Base-by-base conservation (phyloP, 2,797 vertebrate species). In the Pantherophis alleghaniensis region DNA sequence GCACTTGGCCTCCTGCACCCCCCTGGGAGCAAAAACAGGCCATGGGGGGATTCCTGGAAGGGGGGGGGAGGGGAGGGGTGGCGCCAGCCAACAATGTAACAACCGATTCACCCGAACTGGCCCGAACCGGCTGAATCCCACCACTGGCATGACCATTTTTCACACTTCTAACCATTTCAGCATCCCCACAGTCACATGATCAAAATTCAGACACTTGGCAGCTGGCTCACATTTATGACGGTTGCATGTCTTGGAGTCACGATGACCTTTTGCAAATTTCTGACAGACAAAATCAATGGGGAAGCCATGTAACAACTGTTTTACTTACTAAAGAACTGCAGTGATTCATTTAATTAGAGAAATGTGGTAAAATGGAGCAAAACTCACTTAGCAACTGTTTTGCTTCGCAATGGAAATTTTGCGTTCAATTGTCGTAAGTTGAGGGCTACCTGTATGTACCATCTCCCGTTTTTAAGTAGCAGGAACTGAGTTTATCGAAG, bases 391-490 rank as follows among this genome's bases (percentile, higher is more conserved):
- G n/a, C n/a, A 32, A 16, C 14, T 74, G n/a, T 37, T 74, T 74
- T 74, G n/a, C n/a, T 3, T 37, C 20, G 69, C 16, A 32, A 18
- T 74, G 32, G 32, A 74, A 74, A 74, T 74, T 74, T 37, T 74
- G 69, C 32, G 0, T 74, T 74, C 16, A 74, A 18, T 9, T 37
- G 69, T 69, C 1, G 5, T 7, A 63, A 63, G 24, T 63, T 1
- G 9, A 60, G 7, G 26, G 13, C 12, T n/a, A 66, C 28, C 28
- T 32, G 13, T 69, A 7, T 55, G 20, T n/a, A 92, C 95, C 88
- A 88, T 89, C 63, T 55, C 63, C 32, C 28, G 42, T 22, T n/a
- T 86, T 90, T 90, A 93, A 32, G 53, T 90, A 91, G 60, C 91
- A 79, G n/a, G 26, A 53, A 5, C 57, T 88, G 14, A 63, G 90